phyloP scores from a whole-genome alignment of 2,888 invertebrate species.

The Xylota sylvarum region DNA sequence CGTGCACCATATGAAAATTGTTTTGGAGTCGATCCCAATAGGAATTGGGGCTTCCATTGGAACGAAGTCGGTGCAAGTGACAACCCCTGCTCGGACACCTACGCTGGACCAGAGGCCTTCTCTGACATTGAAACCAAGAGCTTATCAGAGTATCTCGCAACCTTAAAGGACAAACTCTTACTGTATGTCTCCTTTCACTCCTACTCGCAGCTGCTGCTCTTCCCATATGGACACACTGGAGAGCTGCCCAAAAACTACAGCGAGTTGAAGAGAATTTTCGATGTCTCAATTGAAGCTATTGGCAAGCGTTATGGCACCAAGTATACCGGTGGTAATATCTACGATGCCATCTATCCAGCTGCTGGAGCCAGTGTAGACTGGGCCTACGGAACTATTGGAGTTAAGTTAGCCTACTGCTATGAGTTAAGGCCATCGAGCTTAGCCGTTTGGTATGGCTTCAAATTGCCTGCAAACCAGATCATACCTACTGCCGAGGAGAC shows the following conservation, averaged over 20 bases:
- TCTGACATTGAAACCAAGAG: conserved; percentile 89
- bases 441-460: conserved; percentile 86
- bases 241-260: conserved; percentile 86
- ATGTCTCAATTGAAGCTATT: conserved; percentile 81
- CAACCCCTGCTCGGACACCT: conserved; percentile 87
- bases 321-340: conserved; percentile 85
- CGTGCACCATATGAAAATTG: conserved; percentile 86
- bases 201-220: conserved; percentile 89
- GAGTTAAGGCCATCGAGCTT: conserved; percentile 86
- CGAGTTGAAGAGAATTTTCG: conserved; percentile 84
- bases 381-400: conserved; percentile 86
- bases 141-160: conserved; percentile 86
- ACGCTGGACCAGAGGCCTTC: conserved; percentile 88
- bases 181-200: conserved; percentile 91
- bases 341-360: conserved; percentile 86
- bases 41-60: conserved; percentile 92
- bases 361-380: conserved; percentile 88
- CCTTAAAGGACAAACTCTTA: conserved; percentile 85
- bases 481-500: conserved; percentile 89
- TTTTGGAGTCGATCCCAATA: conserved; percentile 90
- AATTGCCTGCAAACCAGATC: conserved; percentile 88
- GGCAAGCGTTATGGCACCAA: conserved; percentile 83
- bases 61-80: conserved; percentile 87
- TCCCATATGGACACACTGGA: conserved; percentile 88
- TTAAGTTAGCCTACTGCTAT: conserved; percentile 87